Conservation (phyloP, 2,113 vertebrate genomes). For the Ptychochromis oligacanthus region DNA sequence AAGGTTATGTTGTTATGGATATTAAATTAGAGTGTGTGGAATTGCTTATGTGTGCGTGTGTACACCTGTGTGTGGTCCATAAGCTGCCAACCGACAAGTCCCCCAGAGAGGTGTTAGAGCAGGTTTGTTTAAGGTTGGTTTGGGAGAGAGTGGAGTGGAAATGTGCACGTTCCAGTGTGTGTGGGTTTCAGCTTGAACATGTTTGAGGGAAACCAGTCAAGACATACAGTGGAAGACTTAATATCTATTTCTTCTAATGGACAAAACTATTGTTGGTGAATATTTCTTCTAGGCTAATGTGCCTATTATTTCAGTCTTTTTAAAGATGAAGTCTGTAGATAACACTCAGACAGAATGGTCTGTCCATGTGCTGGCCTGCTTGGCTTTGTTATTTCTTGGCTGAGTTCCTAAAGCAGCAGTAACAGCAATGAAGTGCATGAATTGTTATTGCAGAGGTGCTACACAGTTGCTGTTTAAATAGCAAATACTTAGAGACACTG, state of each 20-base stretch:
- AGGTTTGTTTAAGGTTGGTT: conserved; percentile 74
- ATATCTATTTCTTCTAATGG: conserved; percentile 29
- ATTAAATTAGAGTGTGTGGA: conserved; percentile 82
- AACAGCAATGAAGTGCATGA: conserved; percentile 40
- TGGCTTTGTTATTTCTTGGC: conserved; percentile 60
- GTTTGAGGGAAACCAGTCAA: conserved; percentile 57
- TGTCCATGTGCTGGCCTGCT: conserved; percentile 22
- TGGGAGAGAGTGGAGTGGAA: conserved; percentile 55
- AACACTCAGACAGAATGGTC: conserved; percentile 18
- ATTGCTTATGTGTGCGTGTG: conserved; percentile 65
- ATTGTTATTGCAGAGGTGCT: conserved; percentile 51
- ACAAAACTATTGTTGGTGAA: conserved; percentile 9
- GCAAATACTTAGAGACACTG: conserved; percentile 46
- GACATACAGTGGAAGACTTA: conserved; percentile 56
- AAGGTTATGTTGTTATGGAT: conserved; percentile 88
- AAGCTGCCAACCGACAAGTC: conserved; percentile 74
- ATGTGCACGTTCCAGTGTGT: conserved; percentile 29
- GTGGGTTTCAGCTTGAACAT: conserved; percentile 37
- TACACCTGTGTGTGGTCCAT: conserved; percentile 70
- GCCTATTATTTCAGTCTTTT: conserved; percentile 15
- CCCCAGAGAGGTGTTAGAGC: conserved; percentile 78
- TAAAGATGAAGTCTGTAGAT: conserved; percentile 4
- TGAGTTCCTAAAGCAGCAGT: conserved; percentile 49
- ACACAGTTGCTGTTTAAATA: conserved; percentile 65
- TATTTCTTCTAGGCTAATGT: conserved; percentile 1